Base-by-base conservation (phyloP, 53 echinoderm and acorn worm species). In the Paelopatides confundens region DNA sequence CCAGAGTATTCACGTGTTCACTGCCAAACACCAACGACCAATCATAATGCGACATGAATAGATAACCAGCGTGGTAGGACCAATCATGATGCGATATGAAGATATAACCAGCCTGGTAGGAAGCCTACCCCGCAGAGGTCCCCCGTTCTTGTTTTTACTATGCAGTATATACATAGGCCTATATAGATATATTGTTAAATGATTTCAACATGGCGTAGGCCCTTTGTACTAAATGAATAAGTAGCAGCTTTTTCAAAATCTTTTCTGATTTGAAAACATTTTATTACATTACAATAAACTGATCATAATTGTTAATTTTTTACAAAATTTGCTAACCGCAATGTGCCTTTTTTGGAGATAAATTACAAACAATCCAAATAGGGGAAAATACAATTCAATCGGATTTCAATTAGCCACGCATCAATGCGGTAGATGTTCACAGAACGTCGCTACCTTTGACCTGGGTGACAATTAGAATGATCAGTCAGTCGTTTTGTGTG, bases 1-100 rank as follows among this genome's bases (percentile, higher is more conserved):
- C 65, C 84, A 83, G 79, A 83, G 84, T 83, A 83, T 83, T 83
- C 84, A 81, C 54, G 63, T 83, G 63, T 83, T 64, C 84, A 63
- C 84, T 83, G 84, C 84, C 84, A 83, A 83, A 83, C 63, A 64
- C 84, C 63, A 83, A 33, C 84, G 84, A 83, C 79, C 79, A 79
- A 79, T 79, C 79, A 79, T 52, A 79, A 48, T 15, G 50, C 33
- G 79, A 52, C 50, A 79, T 74, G n/a, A 12, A 31, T 14, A 39
- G 74, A 74, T 15, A 79, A 31, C 51, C n/a, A n/a, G n/a, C n/a
- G n/a, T n/a, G 70, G 12, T 70, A 70, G 70, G 84, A 83, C 79
- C 79, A 79, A 79, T 79, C 79, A 79, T 52, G 52, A 48, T 15
- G 50, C 33, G 79, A 52, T 28, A 79, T 74, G n/a, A 12, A 31